Base-by-base conservation (phyloP, 2,113 vertebrate genomes). In the Trichechus manatus region DNA sequence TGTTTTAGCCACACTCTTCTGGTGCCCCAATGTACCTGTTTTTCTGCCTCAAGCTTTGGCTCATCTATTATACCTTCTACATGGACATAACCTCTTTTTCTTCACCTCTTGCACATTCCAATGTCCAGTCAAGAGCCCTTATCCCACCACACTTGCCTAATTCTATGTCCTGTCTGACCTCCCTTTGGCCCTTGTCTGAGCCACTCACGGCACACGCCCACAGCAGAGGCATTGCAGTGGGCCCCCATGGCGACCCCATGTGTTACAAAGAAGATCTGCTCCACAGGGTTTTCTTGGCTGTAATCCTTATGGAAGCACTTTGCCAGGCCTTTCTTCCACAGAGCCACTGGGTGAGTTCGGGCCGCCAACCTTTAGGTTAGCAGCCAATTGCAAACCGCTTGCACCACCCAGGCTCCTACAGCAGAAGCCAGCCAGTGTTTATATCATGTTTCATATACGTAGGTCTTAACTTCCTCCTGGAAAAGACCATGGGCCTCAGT, bases 21-120 rank as follows among this genome's bases (percentile, higher is more conserved):
- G n/a, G n/a, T 1, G 2, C 11, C 39, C 42, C 50, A 22, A 31
- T 23, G 15, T 3, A n/a, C 4, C 31, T 56, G 2, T 17, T 11
- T 39, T 13, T 33, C 64, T 79, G 19, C 42, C 72, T 64, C 1
- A 25, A 68, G 6, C 31, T 9, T 56, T 29, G 25, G 64, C 42
- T 31, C 20, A 1, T 3, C 56, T 44, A 3, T 25, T 42, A 0
- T 10, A 6, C 3, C 42, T 13, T 25, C 33, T 79, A 53, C 36
- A 10, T 33, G 23, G 78, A 59, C 15, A 3, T 23, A 11, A 1
- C 17, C 29, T 13, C 81, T 25, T n/a, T 53, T n/a, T 59, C 22
- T 33, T 74, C 14, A 9, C 63, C 82, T 53, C n/a, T 11, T 5
- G 13, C 5, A 44, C 17, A 63, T 5, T 23, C 17, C 39, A 39